Conservation (phyloP, 2,113 vertebrate genomes). For the Elaphurus davidianus region DNA sequence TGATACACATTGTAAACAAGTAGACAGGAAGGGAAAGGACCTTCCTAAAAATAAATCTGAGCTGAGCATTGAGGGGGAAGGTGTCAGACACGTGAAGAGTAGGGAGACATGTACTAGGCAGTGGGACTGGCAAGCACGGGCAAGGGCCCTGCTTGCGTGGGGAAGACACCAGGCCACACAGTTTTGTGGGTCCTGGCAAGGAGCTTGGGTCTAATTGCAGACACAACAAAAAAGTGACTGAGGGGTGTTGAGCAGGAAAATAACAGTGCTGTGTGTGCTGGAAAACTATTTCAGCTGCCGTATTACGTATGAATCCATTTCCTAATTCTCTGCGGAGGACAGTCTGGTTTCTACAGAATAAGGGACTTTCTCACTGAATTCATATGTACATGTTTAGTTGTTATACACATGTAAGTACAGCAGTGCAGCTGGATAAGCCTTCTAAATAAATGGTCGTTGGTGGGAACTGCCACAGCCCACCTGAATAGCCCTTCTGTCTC, state of each 20-base stretch:
- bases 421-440: neutral
- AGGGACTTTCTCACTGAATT: neutral
- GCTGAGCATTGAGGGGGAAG: neutral
- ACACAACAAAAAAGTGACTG: neutral
- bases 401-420: neutral
- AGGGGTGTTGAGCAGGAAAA: neutral
- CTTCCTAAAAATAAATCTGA: neutral
- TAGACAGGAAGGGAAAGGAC: neutral
- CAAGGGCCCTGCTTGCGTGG: neutral
- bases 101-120: neutral
- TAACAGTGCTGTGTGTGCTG: neutral
- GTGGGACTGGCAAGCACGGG: neutral
- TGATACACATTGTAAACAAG: neutral
- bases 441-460: neutral
- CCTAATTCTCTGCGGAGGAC: neutral
- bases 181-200: neutral
- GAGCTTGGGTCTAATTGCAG: neutral
- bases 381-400: neutral
- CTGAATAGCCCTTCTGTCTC: neutral
- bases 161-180: too few species aligned
- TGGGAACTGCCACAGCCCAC: neutral
- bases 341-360: neutral
- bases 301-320: neutral
- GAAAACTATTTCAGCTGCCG: neutral
- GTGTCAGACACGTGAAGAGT: neutral